These are phyloP conservation scores for Bergia sp. DNA, from an alignment of 92 coral and sea anemone species.

Conservation along the genomic window DNA sequence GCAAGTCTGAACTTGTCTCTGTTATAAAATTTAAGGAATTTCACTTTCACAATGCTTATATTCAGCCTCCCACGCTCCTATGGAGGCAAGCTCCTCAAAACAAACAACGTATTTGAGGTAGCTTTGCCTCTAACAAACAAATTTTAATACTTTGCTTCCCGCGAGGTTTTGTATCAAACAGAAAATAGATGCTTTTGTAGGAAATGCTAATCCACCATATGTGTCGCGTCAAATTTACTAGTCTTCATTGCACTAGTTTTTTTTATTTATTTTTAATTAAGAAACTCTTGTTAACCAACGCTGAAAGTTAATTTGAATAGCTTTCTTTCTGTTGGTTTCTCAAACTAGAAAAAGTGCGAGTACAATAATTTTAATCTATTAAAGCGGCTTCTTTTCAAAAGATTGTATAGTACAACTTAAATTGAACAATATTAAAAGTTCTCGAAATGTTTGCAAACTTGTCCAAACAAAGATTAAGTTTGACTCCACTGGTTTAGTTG, in stretches of 20 bases:
- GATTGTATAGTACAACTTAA: background rate
- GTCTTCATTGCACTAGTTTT: background rate
- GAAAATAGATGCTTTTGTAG: background rate
- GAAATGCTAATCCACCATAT: background rate
- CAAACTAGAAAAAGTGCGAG: background rate
- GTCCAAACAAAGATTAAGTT: slow-evolving; percentile 24
- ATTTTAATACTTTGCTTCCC: background rate
- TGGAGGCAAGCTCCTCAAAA: background rate
- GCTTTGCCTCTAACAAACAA: background rate
- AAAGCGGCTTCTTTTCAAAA: slow-evolving; percentile 3
- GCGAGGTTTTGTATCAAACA: background rate
- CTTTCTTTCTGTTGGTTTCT: background rate
- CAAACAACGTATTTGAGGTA: slow-evolving; percentile 8
- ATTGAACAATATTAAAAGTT: slow-evolving; percentile 10
- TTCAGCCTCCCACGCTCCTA: slow-evolving; percentile 14
- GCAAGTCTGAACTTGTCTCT: slow-evolving; percentile 23
- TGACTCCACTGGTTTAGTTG: background rate
- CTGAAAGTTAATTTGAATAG: background rate
- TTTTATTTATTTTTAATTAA: background rate
- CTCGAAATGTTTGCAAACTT: slow-evolving; percentile 23
- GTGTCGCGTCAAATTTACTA: background rate
- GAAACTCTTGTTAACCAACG: background rate
- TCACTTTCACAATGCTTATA: background rate
- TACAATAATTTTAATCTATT: background rate
- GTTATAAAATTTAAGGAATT: slow-evolving; percentile 25